phyloP scores from a whole-genome alignment of 2,113 vertebrate genomes.

The Oxyruncus cristatus region DNA sequence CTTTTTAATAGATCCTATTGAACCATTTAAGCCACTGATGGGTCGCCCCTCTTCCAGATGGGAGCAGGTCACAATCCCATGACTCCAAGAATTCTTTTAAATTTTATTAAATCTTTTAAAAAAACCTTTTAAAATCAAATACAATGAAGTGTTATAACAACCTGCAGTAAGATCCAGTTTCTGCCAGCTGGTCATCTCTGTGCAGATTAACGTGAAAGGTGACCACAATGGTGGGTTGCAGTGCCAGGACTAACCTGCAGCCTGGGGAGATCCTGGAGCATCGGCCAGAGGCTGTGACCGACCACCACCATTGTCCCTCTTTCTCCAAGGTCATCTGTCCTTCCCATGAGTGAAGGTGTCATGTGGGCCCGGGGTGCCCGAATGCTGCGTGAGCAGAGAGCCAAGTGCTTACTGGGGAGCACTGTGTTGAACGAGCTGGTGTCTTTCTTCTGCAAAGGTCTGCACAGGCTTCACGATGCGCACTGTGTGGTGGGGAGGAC shows the following conservation, averaged over 20 bases:
- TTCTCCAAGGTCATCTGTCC: background rate
- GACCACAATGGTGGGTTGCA: fast-evolving
- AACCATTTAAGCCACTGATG: background rate
- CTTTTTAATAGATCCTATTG: background rate
- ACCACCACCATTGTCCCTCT: fast-evolving
- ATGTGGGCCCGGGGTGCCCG: fast-evolving
- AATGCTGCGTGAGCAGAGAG: fast-evolving
- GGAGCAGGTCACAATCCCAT: background rate
- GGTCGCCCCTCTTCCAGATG: background rate
- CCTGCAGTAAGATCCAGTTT: background rate
- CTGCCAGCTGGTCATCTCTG: background rate
- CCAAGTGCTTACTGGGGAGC: background rate
- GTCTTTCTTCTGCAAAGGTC: background rate
- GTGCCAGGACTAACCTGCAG: background rate
- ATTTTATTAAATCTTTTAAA: no score
- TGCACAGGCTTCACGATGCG: background rate
- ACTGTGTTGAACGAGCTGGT: background rate
- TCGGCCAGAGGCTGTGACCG: background rate
- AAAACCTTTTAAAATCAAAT: background rate
- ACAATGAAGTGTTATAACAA: fast-evolving
- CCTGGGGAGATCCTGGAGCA: background rate
- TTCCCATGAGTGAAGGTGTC: background rate
- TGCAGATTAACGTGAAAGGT: fast-evolving
- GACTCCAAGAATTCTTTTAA: background rate
- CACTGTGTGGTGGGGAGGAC: background rate